Evolutionary conservation across 2,113 vertebrate genomes (phyloP), one percentile per base, ranked within the genome.

Genomic region (Electrona antarctica): DNA sequence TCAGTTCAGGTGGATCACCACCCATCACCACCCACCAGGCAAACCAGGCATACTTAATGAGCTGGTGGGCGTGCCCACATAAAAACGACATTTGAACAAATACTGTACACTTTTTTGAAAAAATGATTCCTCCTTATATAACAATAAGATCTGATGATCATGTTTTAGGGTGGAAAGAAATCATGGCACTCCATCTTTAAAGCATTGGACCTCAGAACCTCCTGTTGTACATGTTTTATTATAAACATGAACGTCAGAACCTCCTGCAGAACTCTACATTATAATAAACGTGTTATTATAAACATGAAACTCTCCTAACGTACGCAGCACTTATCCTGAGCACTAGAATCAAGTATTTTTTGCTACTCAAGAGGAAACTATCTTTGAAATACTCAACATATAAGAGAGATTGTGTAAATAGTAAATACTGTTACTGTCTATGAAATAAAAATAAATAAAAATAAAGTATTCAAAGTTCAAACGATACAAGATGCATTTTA

Each of bases 351-450:
- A 87, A 86, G 61, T 85, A 87, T 88, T 90, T 89, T 41, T 41
- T 41, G 33, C 72, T 83, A 88, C 82, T 81, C 64, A 73, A 85
- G 52, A 77, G 57, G 58, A 82, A 81, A 83, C 76, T 72, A 68
- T 79, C 78, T 83, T 85, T 80, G 54, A 76, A 88, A 81, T 83
- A 78, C 78, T 74, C 55, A 15, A 82, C 81, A 68, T 87, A 78
- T 82, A 85, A 81, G 72, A 78, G n/a, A 78, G 64, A 84, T 73
- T 67, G 77, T 92, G 88, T 93, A 93, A 87, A 93, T 91, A 91
- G 21, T 21, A 21, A 87, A 93, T 91, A 91, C 46, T 76, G 67
- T 82, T 92, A 84, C 90, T 60, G 87, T 86, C 65, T 78, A 79
- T 84, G 33, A 41, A 41, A 41, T 1, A 6, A 6, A 41, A 41